These are phyloP conservation scores for Syrrhaptes paradoxus DNA, from an alignment of 2,113 vertebrate genomes.

Conservation along the genomic window DNA sequence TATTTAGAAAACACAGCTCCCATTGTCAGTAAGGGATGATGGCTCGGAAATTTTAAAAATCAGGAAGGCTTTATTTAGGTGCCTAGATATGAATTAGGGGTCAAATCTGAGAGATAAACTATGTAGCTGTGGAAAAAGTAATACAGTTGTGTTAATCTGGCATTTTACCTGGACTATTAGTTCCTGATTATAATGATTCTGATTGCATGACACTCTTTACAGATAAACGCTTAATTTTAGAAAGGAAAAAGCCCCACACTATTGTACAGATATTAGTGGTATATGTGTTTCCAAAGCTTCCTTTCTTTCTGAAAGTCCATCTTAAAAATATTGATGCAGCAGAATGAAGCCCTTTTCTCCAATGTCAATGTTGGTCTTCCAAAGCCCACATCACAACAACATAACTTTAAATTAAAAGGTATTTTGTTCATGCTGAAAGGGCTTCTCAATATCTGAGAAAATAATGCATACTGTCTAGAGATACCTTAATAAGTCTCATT, in stretches of 20 bases:
- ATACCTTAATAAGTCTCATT: not conserved
- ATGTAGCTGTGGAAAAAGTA: not conserved
- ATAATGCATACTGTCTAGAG: not conserved
- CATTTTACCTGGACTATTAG: not conserved
- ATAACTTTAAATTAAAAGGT: not conserved
- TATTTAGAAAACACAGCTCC: constrained; percentile 7
- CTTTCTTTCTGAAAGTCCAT: not conserved
- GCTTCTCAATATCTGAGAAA: not conserved
- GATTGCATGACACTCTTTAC: not conserved
- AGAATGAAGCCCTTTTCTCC: not conserved
- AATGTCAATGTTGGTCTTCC: not conserved
- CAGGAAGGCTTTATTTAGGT: constrained; percentile 7
- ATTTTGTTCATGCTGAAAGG: not conserved
- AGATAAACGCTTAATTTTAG: not conserved
- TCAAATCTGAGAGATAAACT: not conserved
- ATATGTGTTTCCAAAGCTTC: not conserved
- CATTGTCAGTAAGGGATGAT: not conserved
- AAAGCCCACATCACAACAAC: not conserved
- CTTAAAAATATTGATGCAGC: not conserved
- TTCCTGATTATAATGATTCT: not conserved
- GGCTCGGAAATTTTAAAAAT: constrained; percentile 17
- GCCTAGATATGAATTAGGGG: not conserved
- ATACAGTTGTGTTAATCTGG: not conserved
- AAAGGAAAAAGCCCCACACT: not conserved
- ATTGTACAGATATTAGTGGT: not conserved